Evolutionary conservation across 2,797 vertebrate species (phyloP).

Genomic region (Galagoides demidoff): DNA sequence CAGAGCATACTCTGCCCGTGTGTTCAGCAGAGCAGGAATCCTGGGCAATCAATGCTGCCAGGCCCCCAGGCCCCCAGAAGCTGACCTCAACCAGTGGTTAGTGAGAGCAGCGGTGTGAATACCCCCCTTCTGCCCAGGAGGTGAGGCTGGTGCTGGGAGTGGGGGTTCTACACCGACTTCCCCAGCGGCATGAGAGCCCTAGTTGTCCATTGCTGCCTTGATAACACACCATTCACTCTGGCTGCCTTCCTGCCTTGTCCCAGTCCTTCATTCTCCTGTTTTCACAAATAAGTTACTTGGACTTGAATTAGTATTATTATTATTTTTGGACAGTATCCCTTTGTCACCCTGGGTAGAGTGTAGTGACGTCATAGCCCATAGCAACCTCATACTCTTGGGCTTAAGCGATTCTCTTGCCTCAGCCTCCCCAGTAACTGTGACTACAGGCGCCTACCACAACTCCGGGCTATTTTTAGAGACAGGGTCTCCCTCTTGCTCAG

Average conservation of each 20-base stretch:
- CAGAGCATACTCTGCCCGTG: background rate
- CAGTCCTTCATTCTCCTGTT: background rate
- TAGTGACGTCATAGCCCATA: too few species aligned
- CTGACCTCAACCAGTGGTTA: background rate
- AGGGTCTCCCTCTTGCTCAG: too few species aligned
- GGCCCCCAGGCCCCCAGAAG: background rate
- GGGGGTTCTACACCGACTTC: fast-evolving
- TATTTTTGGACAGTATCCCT: too few species aligned
- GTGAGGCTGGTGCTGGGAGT: background rate
- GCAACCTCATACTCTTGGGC: too few species aligned
- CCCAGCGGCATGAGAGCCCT: too few species aligned
- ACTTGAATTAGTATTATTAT: background rate
- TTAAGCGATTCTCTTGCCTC: too few species aligned
- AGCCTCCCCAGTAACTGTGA: too few species aligned
- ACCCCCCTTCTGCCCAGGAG: fast-evolving
- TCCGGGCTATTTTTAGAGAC: too few species aligned
- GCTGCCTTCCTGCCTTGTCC: background rate
- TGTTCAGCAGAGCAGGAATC: background rate
- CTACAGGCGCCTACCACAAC: too few species aligned
- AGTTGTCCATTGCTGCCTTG: background rate
- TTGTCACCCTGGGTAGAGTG: too few species aligned
- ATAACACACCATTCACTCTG: background rate
- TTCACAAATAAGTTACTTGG: background rate
- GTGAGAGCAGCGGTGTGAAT: background rate
- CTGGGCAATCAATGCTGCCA: background rate